phyloP scores from a whole-genome alignment of 1,140 invertebrate genomes.

The Sarcophaga peregrina region DNA sequence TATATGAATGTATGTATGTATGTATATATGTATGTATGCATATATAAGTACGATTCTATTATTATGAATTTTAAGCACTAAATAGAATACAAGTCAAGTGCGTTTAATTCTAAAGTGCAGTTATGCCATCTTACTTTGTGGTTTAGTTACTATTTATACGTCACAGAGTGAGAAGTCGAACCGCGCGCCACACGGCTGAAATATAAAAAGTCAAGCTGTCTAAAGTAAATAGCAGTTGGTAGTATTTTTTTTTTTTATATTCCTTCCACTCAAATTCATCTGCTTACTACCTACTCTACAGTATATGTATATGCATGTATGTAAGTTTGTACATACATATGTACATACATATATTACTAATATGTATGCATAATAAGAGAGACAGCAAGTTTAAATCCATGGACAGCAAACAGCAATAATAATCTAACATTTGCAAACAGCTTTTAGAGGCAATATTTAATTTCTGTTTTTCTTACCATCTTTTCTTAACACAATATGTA shows the following conservation, averaged over 20 bases:
- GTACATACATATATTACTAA: too few relatives aligned
- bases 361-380: background rate
- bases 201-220: background rate
- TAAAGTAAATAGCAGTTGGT: background rate
- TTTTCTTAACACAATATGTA: too few relatives aligned
- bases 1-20: background rate
- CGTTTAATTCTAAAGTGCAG: constrained; percentile 1
- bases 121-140: background rate
- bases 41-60: background rate
- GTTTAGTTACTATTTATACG: background rate
- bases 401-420: too few relatives aligned
- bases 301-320: background rate
- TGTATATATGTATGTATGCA: background rate
- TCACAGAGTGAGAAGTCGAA: background rate
- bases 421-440: background rate
- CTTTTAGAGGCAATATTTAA: background rate
- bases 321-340: background rate
- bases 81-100: background rate
- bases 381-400: background rate
- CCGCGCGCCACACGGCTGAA: background rate
- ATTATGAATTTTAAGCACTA: background rate
- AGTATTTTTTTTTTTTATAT: background rate
- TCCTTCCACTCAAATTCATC: background rate
- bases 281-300: background rate
- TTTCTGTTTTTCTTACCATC: too few relatives aligned